Evolutionary conservation across 2,113 vertebrate genomes (phyloP).

Genomic region (Poecilia latipinna): DNA sequence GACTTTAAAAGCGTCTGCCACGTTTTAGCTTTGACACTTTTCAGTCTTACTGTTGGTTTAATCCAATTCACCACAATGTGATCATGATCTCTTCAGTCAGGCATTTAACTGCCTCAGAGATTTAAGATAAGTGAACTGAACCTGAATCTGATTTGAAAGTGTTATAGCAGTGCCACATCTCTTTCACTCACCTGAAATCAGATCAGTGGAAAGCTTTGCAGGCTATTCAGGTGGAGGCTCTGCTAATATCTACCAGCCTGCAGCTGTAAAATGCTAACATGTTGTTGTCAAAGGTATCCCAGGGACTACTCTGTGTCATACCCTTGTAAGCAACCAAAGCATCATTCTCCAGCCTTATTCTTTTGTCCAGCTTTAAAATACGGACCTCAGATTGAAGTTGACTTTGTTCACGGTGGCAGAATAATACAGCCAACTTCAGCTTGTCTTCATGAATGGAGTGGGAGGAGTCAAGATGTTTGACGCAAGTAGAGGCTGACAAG

Average conservation of each 20-base stretch:
- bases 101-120: background rate
- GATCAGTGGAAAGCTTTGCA: background rate
- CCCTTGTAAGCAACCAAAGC: too few species aligned
- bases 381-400: background rate
- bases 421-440: slow-evolving; percentile 1
- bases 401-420: background rate
- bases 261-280: background rate
- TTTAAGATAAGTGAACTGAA: background rate
- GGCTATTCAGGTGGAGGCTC: background rate
- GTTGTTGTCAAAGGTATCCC: background rate
- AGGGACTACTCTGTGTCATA: too few species aligned
- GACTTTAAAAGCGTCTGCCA: too few species aligned
- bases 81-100: background rate
- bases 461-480: slow-evolving; percentile 43
- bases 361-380: too few species aligned
- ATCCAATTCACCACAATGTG: too few species aligned
- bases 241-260: background rate
- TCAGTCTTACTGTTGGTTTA: too few species aligned
- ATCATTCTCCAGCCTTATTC: too few species aligned
- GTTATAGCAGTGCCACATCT: background rate
- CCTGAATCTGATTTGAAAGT: background rate
- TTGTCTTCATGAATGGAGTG: background rate
- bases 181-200: background rate
- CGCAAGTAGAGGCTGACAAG: slow-evolving; percentile 19
- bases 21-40: too few species aligned